Percentiles rank a stretch among this genome's conserved stretches.
These are phyloP conservation scores for Pyrrhia umbra DNA, from an alignment of 2,888 invertebrate species.

Conservation along the genomic window DNA sequence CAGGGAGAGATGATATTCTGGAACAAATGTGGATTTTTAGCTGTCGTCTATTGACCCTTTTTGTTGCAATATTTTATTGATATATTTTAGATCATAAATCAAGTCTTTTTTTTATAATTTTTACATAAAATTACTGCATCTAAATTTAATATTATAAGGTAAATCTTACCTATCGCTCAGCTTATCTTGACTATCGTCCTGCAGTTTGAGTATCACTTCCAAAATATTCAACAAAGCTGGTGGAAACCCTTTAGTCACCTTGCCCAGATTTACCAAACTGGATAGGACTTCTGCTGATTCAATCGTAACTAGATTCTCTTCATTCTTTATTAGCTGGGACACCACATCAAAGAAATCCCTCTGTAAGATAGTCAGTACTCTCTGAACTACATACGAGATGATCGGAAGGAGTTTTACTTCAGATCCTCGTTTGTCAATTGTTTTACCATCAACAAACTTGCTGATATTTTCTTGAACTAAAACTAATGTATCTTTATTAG, in stretches of 20 bases:
- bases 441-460: slow-evolving; percentile 60
- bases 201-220: slow-evolving; percentile 70
- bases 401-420: slow-evolving; percentile 89
- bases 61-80: too few relatives aligned
- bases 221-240: slow-evolving; percentile 76
- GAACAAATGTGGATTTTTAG: slow-evolving; percentile 42
- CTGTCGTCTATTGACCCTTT: neutral
- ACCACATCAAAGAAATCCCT: slow-evolving; percentile 67
- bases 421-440: slow-evolving; percentile 43
- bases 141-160: neutral
- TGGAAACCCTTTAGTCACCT: slow-evolving; percentile 73
- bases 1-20: slow-evolving; percentile 77
- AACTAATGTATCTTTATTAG: slow-evolving; percentile 66
- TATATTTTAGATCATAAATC: too few relatives aligned
- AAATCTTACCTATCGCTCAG: slow-evolving; percentile 68
- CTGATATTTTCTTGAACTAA: slow-evolving; percentile 67
- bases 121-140: too few relatives aligned
- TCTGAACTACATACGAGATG: slow-evolving; percentile 87
- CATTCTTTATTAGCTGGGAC: slow-evolving; percentile 48
- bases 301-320: slow-evolving; percentile 33
- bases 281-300: slow-evolving; percentile 60
- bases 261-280: slow-evolving; percentile 66
- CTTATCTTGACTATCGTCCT: slow-evolving; percentile 59
- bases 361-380: slow-evolving; percentile 76
- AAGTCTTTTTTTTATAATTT: too few relatives aligned